Evolutionary conservation across 2,113 vertebrate genomes (phyloP).

Genomic region (Petromus typicus): DNA sequence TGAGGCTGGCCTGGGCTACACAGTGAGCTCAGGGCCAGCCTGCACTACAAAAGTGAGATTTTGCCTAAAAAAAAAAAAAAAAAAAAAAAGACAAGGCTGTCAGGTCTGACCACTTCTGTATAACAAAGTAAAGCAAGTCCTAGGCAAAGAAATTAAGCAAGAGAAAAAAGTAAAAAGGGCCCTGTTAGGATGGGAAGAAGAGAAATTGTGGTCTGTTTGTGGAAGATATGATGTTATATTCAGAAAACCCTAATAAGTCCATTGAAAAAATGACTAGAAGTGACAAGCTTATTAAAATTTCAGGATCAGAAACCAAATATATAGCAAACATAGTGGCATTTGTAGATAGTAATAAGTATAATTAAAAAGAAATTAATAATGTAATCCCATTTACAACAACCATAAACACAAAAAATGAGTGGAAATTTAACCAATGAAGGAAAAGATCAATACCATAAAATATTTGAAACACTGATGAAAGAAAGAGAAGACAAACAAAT

Average conservation of each 20-base stretch:
- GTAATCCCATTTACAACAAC: neutral
- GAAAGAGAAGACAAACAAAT: neutral
- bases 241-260: neutral
- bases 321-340: neutral
- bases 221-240: neutral
- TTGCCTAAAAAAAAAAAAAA: too few relatives aligned
- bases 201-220: neutral
- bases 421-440: neutral
- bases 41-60: too few relatives aligned
- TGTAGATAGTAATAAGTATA: neutral
- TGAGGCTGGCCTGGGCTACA: too few relatives aligned
- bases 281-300: neutral
- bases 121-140: neutral
- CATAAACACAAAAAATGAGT: neutral
- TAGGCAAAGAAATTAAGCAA: neutral
- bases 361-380: neutral
- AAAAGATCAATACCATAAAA: neutral
- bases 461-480: neutral
- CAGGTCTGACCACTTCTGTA: neutral
- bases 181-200: neutral
- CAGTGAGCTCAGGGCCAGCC: too few relatives aligned
- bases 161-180: neutral
- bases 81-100: neutral
- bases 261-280: neutral
- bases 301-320: neutral